Evolutionary conservation across 53 echinoderm and acorn worm genomes (phyloP).

Genomic region (Patiria pectinifera): DNA sequence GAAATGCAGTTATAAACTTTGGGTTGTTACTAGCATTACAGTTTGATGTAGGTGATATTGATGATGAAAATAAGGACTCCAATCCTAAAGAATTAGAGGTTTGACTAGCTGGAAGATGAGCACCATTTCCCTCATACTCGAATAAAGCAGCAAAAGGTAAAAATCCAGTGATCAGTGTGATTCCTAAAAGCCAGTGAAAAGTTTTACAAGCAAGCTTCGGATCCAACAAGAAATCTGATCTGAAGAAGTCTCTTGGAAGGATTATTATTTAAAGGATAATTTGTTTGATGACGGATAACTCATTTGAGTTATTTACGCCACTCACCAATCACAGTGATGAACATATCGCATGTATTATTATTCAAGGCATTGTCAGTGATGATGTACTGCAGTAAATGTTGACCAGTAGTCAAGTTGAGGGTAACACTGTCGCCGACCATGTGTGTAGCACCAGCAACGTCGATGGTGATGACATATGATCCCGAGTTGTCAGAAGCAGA

Average conservation of each 20-base stretch:
- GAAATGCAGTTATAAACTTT: too few relatives aligned
- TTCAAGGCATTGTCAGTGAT: not conserved
- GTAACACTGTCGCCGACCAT: not conserved
- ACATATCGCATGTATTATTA: not conserved
- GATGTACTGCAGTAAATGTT: conserved; percentile 17
- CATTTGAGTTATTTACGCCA: not conserved
- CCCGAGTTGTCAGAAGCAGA: conserved; percentile 27
- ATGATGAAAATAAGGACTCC: not conserved
- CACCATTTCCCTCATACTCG: too few relatives aligned
- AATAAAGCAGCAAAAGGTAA: too few relatives aligned
- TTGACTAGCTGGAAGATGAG: not conserved
- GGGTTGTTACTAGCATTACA: too few relatives aligned
- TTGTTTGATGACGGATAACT: too few relatives aligned
- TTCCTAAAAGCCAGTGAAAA: too few relatives aligned
- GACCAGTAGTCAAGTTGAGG: not conserved
- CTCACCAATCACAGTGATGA: conserved; percentile 17
- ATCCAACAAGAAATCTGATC: too few relatives aligned
- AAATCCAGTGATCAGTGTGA: too few relatives aligned
- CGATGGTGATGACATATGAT: not conserved
- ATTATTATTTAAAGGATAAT: too few relatives aligned
- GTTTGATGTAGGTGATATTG: too few relatives aligned
- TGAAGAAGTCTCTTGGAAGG: too few relatives aligned
- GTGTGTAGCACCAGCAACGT: not conserved
- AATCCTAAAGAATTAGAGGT: not conserved
- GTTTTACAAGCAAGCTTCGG: too few relatives aligned